A percentile compares a stretch with the other conserved stretches of the same genome.
These are phyloP conservation scores for Dicerorhinus sumatrensis DNA, from an alignment of 2,113 vertebrate genomes.

Conservation along the genomic window DNA sequence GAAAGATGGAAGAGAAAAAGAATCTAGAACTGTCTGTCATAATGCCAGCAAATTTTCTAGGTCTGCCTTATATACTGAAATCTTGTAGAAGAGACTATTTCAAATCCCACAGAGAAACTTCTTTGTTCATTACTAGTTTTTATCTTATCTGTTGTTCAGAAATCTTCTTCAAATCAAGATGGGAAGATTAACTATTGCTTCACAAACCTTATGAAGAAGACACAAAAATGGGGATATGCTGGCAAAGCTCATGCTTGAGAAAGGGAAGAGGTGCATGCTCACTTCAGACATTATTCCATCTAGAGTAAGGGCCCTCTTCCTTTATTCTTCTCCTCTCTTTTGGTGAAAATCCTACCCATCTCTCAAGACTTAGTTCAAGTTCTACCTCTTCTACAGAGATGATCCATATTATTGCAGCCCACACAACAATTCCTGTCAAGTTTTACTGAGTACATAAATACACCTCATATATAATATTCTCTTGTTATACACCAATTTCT, in stretches of 20 bases:
- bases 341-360: background rate
- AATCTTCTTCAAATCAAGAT: conserved; percentile 42
- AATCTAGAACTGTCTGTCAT: background rate
- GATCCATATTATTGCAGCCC: background rate
- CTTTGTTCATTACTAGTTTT: conserved; percentile 45
- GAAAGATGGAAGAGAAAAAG: conserved; percentile 24
- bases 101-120: background rate
- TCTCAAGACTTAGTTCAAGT: background rate
- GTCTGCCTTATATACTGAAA: background rate
- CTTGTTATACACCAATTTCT: conserved; percentile 20
- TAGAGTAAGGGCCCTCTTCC: background rate
- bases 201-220: conserved; percentile 55
- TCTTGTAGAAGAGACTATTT: conserved; percentile 17
- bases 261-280: background rate
- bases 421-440: conserved; percentile 15
- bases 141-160: conserved; percentile 25
- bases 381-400: conserved; percentile 25
- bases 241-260: background rate
- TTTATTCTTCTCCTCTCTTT: background rate
- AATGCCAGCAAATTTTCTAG: conserved; percentile 45
- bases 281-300: conserved; percentile 7
- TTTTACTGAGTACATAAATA: conserved; percentile 43
- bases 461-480: background rate
- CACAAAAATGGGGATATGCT: background rate
- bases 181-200: background rate